Evolutionary conservation across 2,797 vertebrate genomes (phyloP), one percentile per base, ranked within the genome.

Genomic region (Enteromius anoplus): DNA sequence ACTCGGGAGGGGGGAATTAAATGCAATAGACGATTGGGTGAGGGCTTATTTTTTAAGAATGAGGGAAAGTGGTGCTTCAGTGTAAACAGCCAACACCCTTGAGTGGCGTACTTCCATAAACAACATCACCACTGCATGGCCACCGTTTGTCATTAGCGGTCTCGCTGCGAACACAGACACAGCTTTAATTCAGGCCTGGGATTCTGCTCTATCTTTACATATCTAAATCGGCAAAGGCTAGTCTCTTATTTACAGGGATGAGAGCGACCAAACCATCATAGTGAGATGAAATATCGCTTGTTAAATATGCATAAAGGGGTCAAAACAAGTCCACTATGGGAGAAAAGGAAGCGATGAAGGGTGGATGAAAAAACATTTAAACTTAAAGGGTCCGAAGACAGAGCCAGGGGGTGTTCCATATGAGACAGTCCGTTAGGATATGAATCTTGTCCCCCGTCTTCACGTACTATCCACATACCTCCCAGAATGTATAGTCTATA

Each of bases 11-110:
- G 62, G 73, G 89, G 88, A 83, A 88, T 91, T 86, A 80, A 80
- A 88, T 87, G 89, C 83, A 85, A 85, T 86, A 91, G 55, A 71
- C 58, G 72, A 85, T 91, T 89, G 89, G 88, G 84, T 85, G 88
- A 89, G 85, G 87, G 90, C 85, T 90, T 91, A 90, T 92, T 91
- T 91, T 92, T 92, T 90, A 91, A 90, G 90, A 84, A 89, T 90
- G 91, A 91, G 90, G 90, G 86, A 91, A 88, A 89, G 91, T 91
- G 91, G 92, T 81, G 88, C 89, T 90, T 93, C 89, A 90, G 87
- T 89, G 91, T 91, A 93, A 94, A 93, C 92, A 93, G 92, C 88
- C 91, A 93, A 93, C 93, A 93, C 91, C 92, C 93, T 93, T 86
- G 90, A 93, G 93, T 93, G 92, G 91, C 80, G 87, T 86, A 91